phyloP scores from a whole-genome alignment of 2,113 vertebrate species.

The Austrofundulus limnaeus region DNA sequence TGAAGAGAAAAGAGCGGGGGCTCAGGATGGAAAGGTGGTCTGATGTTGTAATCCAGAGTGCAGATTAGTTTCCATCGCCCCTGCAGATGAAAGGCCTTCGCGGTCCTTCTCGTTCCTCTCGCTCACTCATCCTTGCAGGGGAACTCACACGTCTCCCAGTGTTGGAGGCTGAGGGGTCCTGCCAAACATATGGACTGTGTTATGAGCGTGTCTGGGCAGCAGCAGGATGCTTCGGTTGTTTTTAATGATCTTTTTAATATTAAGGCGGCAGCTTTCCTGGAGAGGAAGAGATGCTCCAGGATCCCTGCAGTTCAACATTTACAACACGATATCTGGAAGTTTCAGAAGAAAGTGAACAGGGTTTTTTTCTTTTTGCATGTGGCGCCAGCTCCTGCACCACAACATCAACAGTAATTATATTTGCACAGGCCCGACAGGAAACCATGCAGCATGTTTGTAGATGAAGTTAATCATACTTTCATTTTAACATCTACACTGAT shows the following conservation, averaged over 20 bases:
- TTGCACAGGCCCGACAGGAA: too few relatives aligned
- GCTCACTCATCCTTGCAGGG: neutral
- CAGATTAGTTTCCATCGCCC: constrained; percentile 47
- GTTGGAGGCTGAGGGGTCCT: constrained; percentile 14
- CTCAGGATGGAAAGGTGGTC: constrained; percentile 7
- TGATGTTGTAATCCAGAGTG: constrained; percentile 31
- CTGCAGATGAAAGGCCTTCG: constrained; percentile 45
- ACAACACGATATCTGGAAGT: neutral
- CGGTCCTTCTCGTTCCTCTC: neutral
- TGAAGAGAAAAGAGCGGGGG: constrained; percentile 5
- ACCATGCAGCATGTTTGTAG: too few relatives aligned
- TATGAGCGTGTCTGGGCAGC: constrained; percentile 41
- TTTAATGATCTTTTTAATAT: constrained; percentile 39
- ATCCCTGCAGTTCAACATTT: constrained; percentile 4
- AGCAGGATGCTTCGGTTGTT: constrained; percentile 33
- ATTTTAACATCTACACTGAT: too few relatives aligned
- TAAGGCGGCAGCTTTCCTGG: constrained; percentile 40
- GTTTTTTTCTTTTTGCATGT: neutral
- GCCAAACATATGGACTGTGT: constrained; percentile 52
- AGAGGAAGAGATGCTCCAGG: constrained; percentile 24
- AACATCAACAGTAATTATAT: neutral
- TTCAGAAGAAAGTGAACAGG: neutral
- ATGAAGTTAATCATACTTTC: too few relatives aligned
- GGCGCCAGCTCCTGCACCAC: neutral
- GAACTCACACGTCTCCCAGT: constrained; percentile 21